Conservation (phyloP, 1,140 invertebrate species). For the Potamilus streckersoni region DNA sequence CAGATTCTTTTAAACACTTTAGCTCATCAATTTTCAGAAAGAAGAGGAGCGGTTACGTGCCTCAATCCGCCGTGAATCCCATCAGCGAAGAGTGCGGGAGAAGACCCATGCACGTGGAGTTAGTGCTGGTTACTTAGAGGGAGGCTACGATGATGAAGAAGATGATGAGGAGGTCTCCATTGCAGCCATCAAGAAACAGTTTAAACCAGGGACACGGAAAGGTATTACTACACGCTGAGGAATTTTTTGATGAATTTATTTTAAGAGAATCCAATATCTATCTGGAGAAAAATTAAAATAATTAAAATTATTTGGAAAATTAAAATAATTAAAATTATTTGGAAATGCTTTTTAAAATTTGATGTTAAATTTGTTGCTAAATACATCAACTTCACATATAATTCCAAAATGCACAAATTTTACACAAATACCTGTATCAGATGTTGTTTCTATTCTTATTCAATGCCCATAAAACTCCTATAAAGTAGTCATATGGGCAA, state of each 20-base stretch:
- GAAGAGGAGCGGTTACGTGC: constrained; percentile 93
- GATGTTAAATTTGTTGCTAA: neutral
- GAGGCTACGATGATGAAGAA: constrained; percentile 69
- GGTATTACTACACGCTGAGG: neutral
- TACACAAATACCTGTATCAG: too few relatives aligned
- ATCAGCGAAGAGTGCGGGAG: constrained; percentile 74
- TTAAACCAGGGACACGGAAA: constrained; percentile 73
- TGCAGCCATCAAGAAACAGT: constrained; percentile 94
- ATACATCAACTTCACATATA: neutral
- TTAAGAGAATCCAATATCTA: too few relatives aligned
- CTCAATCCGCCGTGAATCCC: constrained; percentile 81
- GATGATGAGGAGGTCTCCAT: constrained; percentile 90
- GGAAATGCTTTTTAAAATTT: neutral
- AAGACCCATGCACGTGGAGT: constrained; percentile 73
- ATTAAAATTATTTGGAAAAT: neutral
- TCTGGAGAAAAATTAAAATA: too few relatives aligned
- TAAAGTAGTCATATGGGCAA: too few relatives aligned
- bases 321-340: neutral
- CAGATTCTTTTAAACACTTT: too few relatives aligned
- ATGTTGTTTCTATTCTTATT: too few relatives aligned
- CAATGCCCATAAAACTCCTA: too few relatives aligned
- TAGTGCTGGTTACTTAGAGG: constrained; percentile 75
- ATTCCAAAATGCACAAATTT: neutral
- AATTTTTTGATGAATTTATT: neutral
- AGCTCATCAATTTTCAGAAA: constrained; percentile 74